phyloP scores from a whole-genome alignment of 1,140 invertebrate genomes.

The Drosophila aff. region DNA sequence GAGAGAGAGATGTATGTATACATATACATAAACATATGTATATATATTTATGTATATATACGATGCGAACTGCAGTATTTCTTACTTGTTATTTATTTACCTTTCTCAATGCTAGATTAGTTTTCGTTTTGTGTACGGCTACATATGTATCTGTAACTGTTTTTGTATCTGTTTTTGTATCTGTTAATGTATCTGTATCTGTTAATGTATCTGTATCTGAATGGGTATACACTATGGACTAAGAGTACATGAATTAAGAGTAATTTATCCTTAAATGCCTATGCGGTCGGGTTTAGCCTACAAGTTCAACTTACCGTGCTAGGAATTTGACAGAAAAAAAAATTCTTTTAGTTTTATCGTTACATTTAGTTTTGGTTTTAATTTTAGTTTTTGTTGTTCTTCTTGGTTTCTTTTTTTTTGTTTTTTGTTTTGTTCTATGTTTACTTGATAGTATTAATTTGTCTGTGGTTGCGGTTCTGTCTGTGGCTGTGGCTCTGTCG shows the following conservation, averaged over 20 bases:
- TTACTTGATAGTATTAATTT: constrained; percentile 51
- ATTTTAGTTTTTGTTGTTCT: neutral
- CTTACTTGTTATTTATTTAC: constrained; percentile 42
- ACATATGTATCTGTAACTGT: constrained; percentile 38
- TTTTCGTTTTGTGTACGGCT: constrained; percentile 58
- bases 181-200: constrained; percentile 17
- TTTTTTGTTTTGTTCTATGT: constrained; percentile 3
- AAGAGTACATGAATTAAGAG: constrained; percentile 59
- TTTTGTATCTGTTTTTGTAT: constrained; percentile 19
- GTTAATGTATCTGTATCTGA: constrained; percentile 13
- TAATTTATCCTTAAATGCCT: constrained; percentile 51
- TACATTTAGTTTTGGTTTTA: constrained; percentile 26
- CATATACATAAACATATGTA: constrained; percentile 23
- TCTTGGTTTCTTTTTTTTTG: neutral
- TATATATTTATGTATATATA: constrained; percentile 35
- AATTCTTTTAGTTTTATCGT: constrained; percentile 2
- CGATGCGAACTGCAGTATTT: constrained; percentile 63
- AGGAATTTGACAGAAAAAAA: constrained; percentile 66
- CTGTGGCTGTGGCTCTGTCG: constrained; percentile 1
- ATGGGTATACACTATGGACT: constrained; percentile 50
- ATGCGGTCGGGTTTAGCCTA: constrained; percentile 53
- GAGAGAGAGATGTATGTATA: constrained; percentile 47
- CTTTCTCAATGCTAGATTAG: constrained; percentile 57
- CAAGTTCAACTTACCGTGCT: constrained; percentile 68
- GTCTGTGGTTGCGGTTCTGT: constrained; percentile 17